phyloP scores from a whole-genome alignment of 1,140 invertebrate genomes.

The Drosophila bifasciata region DNA sequence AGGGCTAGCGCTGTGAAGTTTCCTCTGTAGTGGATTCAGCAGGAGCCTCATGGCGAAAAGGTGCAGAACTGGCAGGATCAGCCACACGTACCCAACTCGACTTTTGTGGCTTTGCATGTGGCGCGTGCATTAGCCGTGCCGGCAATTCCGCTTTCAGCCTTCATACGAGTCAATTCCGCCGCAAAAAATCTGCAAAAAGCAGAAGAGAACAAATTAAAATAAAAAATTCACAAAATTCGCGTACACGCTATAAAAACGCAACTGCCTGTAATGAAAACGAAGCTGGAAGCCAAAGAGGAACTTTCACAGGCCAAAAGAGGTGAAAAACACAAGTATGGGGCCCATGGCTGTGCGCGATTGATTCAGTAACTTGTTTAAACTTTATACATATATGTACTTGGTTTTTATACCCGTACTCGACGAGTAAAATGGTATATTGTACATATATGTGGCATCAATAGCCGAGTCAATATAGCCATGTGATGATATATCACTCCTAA shows the following conservation, averaged over 20 bases:
- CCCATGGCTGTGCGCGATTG: slow-evolving; percentile 16
- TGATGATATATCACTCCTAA: too few species aligned
- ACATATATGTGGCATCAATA: too few species aligned
- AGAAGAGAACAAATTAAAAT: slow-evolving; percentile 1
- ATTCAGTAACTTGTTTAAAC: slow-evolving; percentile 61
- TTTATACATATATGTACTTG: slow-evolving; percentile 34
- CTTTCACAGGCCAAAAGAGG: slow-evolving; percentile 33
- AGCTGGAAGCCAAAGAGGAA: slow-evolving; percentile 13
- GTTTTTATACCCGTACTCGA: too few species aligned
- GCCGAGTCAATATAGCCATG: too few species aligned
- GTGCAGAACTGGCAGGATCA: slow-evolving; percentile 4
- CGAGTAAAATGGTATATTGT: too few species aligned
- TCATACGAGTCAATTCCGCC: neutral
- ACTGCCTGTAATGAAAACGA: slow-evolving; percentile 46
- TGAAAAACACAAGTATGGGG: neutral
- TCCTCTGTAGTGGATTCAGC: neutral
- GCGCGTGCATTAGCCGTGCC: slow-evolving; percentile 18
- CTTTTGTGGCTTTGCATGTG: slow-evolving; percentile 49
- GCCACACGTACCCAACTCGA: slow-evolving; percentile 26
- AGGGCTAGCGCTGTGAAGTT: too few species aligned
- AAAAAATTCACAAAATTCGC: slow-evolving; percentile 44
- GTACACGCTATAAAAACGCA: slow-evolving; percentile 52
- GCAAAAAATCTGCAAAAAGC: slow-evolving; percentile 5
- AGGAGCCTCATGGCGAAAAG: slow-evolving; percentile 13
- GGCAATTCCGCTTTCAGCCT: neutral